A percentile compares a stretch with the other conserved stretches of the same genome.
These are phyloP conservation scores for Rhynchophorus ferrugineus DNA, from an alignment of 1,140 invertebrate species.

Conservation along the genomic window DNA sequence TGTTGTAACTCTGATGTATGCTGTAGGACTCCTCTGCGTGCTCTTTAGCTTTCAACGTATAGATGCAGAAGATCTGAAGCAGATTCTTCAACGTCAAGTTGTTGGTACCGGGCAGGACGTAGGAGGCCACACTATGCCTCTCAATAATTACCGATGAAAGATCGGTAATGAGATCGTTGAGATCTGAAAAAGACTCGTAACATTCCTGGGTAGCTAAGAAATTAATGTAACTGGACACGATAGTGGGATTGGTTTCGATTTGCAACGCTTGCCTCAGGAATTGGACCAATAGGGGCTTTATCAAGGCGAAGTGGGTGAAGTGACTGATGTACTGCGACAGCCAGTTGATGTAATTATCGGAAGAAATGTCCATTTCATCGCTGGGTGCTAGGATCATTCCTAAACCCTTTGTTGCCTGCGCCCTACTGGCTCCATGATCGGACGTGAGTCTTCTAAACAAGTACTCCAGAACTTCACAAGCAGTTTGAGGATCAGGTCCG, in stretches of 20 bases:
- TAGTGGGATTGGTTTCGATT: slow-evolving; percentile 78
- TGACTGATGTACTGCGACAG: slow-evolving; percentile 66
- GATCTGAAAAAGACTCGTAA: slow-evolving; percentile 55
- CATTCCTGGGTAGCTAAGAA: slow-evolving; percentile 72
- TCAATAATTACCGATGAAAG: slow-evolving; percentile 89
- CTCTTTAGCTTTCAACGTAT: slow-evolving; percentile 60
- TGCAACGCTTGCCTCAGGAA: slow-evolving; percentile 77
- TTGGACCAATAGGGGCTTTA: slow-evolving; percentile 58
- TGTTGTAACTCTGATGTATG: slow-evolving; percentile 57
- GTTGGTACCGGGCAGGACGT: slow-evolving; percentile 65
- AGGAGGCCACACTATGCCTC: slow-evolving; percentile 77
- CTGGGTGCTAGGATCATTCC: slow-evolving; percentile 48
- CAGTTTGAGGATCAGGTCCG: slow-evolving; percentile 52
- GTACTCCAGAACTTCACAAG: slow-evolving; percentile 84
- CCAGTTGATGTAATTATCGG: slow-evolving; percentile 51
- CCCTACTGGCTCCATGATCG: slow-evolving; percentile 64
- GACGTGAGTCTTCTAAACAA: slow-evolving; percentile 81
- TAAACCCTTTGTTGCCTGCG: slow-evolving; percentile 65
- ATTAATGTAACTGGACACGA: slow-evolving; percentile 83
- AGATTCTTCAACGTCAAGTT: slow-evolving; percentile 66
- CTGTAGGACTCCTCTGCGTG: slow-evolving; percentile 56
- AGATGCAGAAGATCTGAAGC: slow-evolving; percentile 68
- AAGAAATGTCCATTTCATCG: slow-evolving; percentile 37
- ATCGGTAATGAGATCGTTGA: slow-evolving; percentile 61
- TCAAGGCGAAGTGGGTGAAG: slow-evolving; percentile 62